Percentiles rank a stretch among this genome's conserved stretches.
Conservation (phyloP, 2,113 vertebrate genomes). For the Acrocephalus kingi region DNA sequence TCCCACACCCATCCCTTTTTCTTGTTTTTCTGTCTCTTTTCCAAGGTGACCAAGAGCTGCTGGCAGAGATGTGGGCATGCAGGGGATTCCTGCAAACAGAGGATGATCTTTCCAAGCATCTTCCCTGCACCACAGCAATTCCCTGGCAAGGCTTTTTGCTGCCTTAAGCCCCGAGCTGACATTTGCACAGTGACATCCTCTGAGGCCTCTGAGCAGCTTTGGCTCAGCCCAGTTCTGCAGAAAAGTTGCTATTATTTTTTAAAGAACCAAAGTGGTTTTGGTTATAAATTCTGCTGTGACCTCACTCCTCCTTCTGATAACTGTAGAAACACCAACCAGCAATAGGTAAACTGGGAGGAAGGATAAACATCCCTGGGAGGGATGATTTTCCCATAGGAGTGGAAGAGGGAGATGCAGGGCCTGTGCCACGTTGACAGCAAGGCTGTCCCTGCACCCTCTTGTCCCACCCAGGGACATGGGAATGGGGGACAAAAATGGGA, state of each 20-base stretch:
- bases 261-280: not conserved
- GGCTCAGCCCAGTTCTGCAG: not conserved
- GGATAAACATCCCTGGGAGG: not conserved
- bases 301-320: not conserved
- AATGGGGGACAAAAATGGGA: not conserved
- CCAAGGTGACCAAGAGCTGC: not conserved
- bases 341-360: not conserved
- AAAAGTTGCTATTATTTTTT: not conserved
- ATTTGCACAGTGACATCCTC: not conserved
- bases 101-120: not conserved
- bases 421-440: accelerated
- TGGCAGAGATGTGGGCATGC: not conserved
- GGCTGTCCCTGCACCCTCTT: not conserved
- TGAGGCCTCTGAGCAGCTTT: not conserved
- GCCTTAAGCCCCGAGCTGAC: not conserved
- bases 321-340: not conserved
- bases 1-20: not conserved
- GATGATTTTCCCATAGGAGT: not conserved
- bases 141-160: not conserved
- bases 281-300: not conserved
- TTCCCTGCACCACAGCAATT: not conserved
- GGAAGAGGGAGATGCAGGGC: not conserved
- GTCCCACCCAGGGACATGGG: not conserved
- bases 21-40: not conserved
- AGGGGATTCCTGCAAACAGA: not conserved